phyloP scores from a whole-genome alignment of 2,113 vertebrate genomes.

The Xiphias gladius region DNA sequence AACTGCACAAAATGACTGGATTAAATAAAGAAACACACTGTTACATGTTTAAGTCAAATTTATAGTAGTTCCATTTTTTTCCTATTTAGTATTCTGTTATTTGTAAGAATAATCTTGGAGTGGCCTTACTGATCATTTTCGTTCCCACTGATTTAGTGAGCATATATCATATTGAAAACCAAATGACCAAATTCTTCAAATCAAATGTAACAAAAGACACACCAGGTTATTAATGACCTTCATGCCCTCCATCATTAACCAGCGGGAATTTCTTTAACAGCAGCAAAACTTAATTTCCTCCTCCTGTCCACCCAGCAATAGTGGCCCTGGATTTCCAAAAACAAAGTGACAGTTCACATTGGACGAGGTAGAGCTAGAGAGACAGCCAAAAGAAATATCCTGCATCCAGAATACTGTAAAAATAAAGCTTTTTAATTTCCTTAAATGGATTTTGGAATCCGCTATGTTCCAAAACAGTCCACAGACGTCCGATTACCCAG shows the following conservation, averaged over 20 bases:
- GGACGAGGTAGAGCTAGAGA: background rate
- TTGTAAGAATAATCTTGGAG: background rate
- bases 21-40: background rate
- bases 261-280: background rate
- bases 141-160: background rate
- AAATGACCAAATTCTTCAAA: background rate
- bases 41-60: constrained; percentile 14
- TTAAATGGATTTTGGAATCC: no score
- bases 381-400: background rate
- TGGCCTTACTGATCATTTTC: constrained; percentile 9
- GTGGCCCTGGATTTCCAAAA: background rate
- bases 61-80: background rate
- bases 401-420: background rate
- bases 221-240: background rate
- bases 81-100: background rate
- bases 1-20: background rate
- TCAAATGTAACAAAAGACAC: background rate
- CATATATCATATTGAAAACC: background rate
- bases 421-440: no score
- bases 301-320: background rate
- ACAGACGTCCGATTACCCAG: background rate
- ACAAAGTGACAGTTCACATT: background rate
- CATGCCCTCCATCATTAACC: background rate
- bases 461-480: background rate
- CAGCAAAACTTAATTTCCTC: background rate